phyloP scores from a whole-genome alignment of 2,888 invertebrate genomes.

The Dioctria linearis region DNA sequence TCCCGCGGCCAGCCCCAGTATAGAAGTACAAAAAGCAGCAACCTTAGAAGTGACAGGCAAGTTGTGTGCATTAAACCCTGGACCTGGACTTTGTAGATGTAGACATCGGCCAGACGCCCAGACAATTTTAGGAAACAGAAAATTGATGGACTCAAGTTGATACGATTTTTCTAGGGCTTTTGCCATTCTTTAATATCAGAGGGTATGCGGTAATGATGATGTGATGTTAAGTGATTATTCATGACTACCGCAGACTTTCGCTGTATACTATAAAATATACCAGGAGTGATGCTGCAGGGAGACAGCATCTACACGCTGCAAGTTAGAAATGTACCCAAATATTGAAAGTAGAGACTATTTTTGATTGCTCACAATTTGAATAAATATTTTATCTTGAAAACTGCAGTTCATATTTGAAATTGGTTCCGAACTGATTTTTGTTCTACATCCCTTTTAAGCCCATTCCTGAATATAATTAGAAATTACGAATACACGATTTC shows the following conservation, averaged over 20 bases:
- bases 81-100: conserved; percentile 6
- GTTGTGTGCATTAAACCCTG: conserved; percentile 13
- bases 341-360: too few species aligned
- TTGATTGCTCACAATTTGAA: too few species aligned
- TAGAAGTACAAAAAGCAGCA: not conserved
- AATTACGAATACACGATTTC: not conserved
- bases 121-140: conserved; percentile 17
- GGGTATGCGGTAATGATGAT: conserved; percentile 33
- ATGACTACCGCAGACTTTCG: not conserved
- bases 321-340: too few species aligned
- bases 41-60: conserved; percentile 18
- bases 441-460: not conserved
- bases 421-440: too few species aligned
- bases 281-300: not conserved
- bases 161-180: conserved; percentile 44
- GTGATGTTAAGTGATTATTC: conserved; percentile 46
- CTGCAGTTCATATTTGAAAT: too few species aligned
- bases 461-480: not conserved
- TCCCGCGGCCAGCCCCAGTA: not conserved
- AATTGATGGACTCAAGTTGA: conserved; percentile 41
- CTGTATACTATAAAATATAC: too few species aligned
- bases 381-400: too few species aligned
- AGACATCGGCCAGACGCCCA: conserved; percentile 46
- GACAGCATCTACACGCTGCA: not conserved
- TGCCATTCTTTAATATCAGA: conserved; percentile 9